phyloP scores from a whole-genome alignment of 2,797 vertebrate genomes.

The Pristis pectinata region DNA sequence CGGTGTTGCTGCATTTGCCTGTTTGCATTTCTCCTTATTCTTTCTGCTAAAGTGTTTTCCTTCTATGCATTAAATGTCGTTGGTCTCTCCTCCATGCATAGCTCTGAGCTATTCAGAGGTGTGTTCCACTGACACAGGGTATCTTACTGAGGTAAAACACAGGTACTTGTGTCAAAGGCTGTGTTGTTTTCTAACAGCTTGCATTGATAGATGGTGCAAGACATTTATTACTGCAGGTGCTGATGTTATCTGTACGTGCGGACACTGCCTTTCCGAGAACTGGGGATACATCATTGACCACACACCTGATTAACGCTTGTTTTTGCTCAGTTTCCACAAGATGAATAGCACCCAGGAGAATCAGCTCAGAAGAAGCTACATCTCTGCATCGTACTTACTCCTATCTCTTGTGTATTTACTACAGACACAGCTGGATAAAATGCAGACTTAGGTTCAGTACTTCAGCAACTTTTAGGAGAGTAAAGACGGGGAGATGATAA shows the following conservation, averaged over 20 bases:
- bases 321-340: neutral
- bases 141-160: neutral
- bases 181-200: neutral
- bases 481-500: neutral
- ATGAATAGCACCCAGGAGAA: neutral
- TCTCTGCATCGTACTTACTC: too few relatives aligned
- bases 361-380: neutral
- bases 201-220: neutral
- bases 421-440: neutral
- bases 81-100: neutral
- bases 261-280: neutral
- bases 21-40: too few relatives aligned
- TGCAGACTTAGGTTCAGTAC: neutral
- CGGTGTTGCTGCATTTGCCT: too few relatives aligned
- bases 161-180: neutral
- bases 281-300: neutral
- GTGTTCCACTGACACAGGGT: neutral
- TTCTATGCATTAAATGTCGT: too few relatives aligned
- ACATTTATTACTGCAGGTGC: neutral
- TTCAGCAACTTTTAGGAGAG: neutral
- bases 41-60: too few relatives aligned
- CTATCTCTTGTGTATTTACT: too few relatives aligned
- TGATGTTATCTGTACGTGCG: neutral
- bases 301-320: neutral
- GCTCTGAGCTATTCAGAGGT: neutral